phyloP scores from a whole-genome alignment of 2,797 vertebrate species.

The Bucorvus abyssinicus region DNA sequence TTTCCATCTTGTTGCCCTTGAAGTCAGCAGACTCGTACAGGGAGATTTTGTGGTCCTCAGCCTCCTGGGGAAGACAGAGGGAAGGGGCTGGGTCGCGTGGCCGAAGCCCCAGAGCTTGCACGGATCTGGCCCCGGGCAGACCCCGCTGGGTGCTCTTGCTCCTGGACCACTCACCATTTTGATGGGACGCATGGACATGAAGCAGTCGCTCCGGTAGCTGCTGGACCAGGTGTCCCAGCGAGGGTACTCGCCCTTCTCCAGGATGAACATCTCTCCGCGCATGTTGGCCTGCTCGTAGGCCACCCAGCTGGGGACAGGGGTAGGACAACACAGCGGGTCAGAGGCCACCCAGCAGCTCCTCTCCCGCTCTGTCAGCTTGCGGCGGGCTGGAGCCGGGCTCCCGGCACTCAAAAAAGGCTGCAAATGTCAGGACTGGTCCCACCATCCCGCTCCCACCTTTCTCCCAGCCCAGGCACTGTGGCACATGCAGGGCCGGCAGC shows the following conservation, averaged over 20 bases:
- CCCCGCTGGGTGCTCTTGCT: accelerated
- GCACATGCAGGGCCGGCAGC: accelerated
- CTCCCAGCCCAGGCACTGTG: not conserved
- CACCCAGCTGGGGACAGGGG: slow-evolving; percentile 84
- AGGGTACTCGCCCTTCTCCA: slow-evolving; percentile 97
- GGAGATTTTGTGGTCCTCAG: slow-evolving; percentile 92
- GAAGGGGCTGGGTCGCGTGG: accelerated
- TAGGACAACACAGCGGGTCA: not conserved
- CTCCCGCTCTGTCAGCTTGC: not conserved
- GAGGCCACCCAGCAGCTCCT: not conserved
- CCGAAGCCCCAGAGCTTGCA: not conserved
- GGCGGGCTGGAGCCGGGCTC: accelerated
- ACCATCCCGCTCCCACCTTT: not conserved
- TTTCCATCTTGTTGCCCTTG: slow-evolving; percentile 96
- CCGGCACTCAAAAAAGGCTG: not conserved
- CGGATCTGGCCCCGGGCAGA: not conserved
- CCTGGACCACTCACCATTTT: slow-evolving; percentile 80
- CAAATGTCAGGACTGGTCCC: not conserved
- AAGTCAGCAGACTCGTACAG: slow-evolving; percentile 91
- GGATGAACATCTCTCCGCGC: slow-evolving; percentile 96
- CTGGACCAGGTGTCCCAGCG: slow-evolving; percentile 98
- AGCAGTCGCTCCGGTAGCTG: slow-evolving; percentile 93
- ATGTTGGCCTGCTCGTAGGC: slow-evolving; percentile 94
- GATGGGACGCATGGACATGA: slow-evolving; percentile 93
- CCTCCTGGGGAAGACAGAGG: slow-evolving; percentile 76